Conservation (phyloP, 2,888 invertebrate genomes). For the Sphaerophoria rueppellii region DNA sequence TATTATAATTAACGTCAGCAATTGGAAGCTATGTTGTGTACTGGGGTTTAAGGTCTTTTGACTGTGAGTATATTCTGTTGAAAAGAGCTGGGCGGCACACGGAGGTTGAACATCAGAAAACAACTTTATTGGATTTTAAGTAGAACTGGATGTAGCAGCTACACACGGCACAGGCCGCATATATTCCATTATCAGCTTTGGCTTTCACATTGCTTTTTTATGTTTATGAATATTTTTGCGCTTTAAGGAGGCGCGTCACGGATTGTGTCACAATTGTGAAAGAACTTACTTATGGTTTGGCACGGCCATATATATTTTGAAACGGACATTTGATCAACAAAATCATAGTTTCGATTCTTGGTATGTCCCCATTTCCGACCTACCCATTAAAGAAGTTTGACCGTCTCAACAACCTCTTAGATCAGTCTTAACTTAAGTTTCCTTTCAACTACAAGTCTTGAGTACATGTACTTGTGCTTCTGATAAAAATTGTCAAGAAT, state of each 20-base stretch:
- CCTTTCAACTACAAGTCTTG: no score
- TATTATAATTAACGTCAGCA: slow-evolving; percentile 70
- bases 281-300: neutral
- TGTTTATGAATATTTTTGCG: neutral
- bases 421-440: no score
- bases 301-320: slow-evolving; percentile 4
- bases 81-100: slow-evolving; percentile 16
- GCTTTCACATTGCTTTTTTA: neutral
- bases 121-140: slow-evolving; percentile 38
- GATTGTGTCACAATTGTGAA: slow-evolving; percentile 19
- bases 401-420: no score
- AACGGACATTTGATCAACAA: neutral
- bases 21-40: slow-evolving; percentile 18
- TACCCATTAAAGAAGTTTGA: no score
- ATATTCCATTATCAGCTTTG: neutral
- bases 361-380: no score
- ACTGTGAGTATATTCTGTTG: neutral
- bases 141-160: slow-evolving; percentile 33
- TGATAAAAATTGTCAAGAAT: no score
- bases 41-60: neutral
- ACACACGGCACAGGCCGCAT: neutral
- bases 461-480: no score
- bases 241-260: slow-evolving; percentile 34
- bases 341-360: neutral
- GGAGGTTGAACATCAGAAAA: slow-evolving; percentile 8